Evolutionary conservation across 2,113 vertebrate species (phyloP).

Genomic region (Rhineura floridana): DNA sequence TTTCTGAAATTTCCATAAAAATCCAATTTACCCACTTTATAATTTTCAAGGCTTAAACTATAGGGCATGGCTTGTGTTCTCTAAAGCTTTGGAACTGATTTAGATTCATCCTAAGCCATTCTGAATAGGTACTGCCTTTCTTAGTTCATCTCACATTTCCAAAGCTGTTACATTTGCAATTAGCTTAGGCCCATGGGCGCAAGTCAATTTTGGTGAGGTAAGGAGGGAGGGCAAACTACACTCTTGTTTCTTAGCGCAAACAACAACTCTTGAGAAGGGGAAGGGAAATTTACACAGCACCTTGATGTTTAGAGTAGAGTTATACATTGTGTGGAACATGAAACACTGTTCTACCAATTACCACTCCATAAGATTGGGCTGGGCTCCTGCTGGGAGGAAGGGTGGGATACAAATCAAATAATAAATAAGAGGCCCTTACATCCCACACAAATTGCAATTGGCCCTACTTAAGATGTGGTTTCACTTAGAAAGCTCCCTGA

Average conservation of each 20-base stretch:
- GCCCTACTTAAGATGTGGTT: background rate
- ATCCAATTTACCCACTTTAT: slow-evolving; percentile 65
- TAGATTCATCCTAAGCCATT: slow-evolving; percentile 52
- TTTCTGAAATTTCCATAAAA: slow-evolving; percentile 68
- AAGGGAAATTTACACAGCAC: background rate
- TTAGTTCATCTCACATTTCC: slow-evolving; percentile 21
- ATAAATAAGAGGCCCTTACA: too few species aligned
- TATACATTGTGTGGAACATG: background rate
- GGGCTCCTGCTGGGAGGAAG: too few species aligned
- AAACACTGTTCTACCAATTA: background rate
- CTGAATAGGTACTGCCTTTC: slow-evolving; percentile 40
- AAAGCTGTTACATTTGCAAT: slow-evolving; percentile 35
- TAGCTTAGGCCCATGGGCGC: slow-evolving; percentile 32
- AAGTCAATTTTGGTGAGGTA: background rate
- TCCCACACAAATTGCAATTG: background rate
- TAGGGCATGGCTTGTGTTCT: slow-evolving; percentile 34
- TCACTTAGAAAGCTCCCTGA: background rate
- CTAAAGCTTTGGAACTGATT: slow-evolving; percentile 53
- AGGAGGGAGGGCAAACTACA: background rate
- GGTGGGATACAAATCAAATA: too few species aligned
- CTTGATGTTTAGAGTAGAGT: background rate
- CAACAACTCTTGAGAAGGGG: background rate
- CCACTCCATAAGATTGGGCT: too few species aligned
- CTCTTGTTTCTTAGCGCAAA: background rate
- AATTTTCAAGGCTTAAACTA: slow-evolving; percentile 62